Evolutionary conservation across 1,140 invertebrate genomes (phyloP).

Genomic region (Diorhabda elongata): DNA sequence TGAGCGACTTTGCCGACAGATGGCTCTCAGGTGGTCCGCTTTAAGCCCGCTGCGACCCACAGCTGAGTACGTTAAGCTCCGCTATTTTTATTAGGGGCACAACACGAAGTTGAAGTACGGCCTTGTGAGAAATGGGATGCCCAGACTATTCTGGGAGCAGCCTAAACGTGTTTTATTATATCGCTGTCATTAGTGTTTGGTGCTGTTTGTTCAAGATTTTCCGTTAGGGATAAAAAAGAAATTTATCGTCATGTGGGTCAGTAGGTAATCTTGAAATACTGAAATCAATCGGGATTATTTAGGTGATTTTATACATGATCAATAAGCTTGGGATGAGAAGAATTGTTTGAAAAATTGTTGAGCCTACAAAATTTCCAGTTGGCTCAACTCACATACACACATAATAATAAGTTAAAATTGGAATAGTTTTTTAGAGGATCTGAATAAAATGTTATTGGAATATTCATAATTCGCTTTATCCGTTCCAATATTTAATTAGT

Average conservation of each 20-base stretch:
- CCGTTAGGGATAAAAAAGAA: neutral
- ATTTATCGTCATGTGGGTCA: neutral
- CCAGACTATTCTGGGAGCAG: neutral
- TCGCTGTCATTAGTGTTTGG: constrained; percentile 10
- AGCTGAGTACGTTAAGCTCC: constrained; percentile 9
- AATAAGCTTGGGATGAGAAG: too few relatives aligned
- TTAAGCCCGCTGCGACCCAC: constrained; percentile 15
- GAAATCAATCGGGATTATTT: neutral
- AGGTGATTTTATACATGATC: too few relatives aligned
- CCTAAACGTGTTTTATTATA: constrained; percentile 8
- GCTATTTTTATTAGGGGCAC: constrained; percentile 14
- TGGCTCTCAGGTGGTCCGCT: constrained; percentile 23
- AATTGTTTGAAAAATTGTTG: too few relatives aligned
- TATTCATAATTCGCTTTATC: too few relatives aligned
- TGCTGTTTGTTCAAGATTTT: constrained; percentile 1
- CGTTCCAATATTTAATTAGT: too few relatives aligned
- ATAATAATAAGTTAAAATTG: too few relatives aligned
- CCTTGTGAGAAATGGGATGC: constrained; percentile 7
- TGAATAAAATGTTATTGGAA: too few relatives aligned
- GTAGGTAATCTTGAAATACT: neutral
- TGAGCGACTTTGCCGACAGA: constrained; percentile 24
- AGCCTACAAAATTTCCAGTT: too few relatives aligned
- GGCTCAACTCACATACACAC: too few relatives aligned
- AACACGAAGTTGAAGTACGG: neutral
- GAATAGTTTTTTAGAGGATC: too few relatives aligned